These are phyloP conservation scores for Sebastiscus tertius DNA, from an alignment of 2,797 vertebrate species.

Conservation along the genomic window DNA sequence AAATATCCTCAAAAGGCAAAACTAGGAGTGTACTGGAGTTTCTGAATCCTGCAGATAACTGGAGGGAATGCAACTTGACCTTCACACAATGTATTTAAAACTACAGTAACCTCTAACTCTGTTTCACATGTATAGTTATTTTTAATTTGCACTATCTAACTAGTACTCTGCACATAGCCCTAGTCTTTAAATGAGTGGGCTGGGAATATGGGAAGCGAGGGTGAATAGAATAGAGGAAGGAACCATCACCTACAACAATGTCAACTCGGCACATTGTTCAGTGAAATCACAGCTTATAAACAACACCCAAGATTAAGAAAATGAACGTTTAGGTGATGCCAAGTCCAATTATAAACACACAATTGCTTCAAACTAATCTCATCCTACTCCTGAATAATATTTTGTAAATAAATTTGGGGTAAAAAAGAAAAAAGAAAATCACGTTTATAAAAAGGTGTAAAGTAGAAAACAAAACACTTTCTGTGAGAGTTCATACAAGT, in stretches of 20 bases:
- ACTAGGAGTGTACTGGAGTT: neutral
- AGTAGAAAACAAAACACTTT: conserved; percentile 26
- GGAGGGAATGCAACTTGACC: neutral
- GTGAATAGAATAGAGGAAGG: neutral
- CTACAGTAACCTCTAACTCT: too few relatives aligned
- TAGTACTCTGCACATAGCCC: neutral
- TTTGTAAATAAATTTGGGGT: neutral
- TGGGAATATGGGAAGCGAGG: neutral
- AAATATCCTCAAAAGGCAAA: neutral
- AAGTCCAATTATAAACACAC: conserved; percentile 48
- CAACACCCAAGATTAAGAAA: neutral
- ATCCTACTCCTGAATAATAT: conserved; percentile 17
- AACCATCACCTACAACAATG: neutral
- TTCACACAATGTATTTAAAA: too few relatives aligned
- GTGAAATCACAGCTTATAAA: neutral
- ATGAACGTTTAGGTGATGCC: neutral
- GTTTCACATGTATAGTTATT: too few relatives aligned
- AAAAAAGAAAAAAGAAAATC: neutral
- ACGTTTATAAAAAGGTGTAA: conserved; percentile 10
- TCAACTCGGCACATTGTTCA: neutral
- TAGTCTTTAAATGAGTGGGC: neutral
- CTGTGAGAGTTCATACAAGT: conserved; percentile 12
- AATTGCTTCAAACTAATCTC: conserved; percentile 76
- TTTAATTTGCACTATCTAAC: too few relatives aligned
- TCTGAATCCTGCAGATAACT: neutral